A percentile compares a stretch with the other conserved stretches of the same genome.
Evolutionary conservation across 2,797 vertebrate genomes (phyloP).

Genomic region (Ctenochaetus hawaiiensis): DNA sequence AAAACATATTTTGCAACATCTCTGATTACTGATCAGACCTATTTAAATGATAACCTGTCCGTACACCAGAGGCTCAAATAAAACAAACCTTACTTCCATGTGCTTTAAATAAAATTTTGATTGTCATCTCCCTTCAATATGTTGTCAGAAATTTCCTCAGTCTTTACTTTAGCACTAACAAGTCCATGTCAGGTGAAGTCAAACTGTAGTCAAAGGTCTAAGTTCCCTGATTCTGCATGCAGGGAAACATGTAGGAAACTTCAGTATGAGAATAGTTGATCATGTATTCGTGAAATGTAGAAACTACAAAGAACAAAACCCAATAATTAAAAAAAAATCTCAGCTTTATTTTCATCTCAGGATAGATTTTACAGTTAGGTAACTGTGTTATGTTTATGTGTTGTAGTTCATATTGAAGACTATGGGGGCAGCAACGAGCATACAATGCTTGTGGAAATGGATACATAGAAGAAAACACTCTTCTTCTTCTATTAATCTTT

Average conservation of each 20-base stretch:
- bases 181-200: too few species aligned
- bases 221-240: too few species aligned
- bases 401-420: slow-evolving; percentile 9
- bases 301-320: neutral
- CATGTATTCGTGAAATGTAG: neutral
- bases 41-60: too few species aligned
- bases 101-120: neutral
- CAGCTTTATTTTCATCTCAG: neutral
- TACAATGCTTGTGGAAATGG: accelerated
- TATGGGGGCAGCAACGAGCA: slow-evolving; percentile 14
- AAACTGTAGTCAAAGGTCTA: too few species aligned
- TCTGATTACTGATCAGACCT: too few species aligned
- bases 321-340: neutral
- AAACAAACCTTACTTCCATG: too few species aligned
- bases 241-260: too few species aligned
- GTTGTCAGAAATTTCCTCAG: neutral
- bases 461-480: slow-evolving; percentile 15
- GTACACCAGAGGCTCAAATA: too few species aligned
- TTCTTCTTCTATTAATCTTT: neutral
- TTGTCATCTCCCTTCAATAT: neutral
- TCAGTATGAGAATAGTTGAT: too few species aligned
- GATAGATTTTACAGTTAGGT: neutral
- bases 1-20: too few species aligned
- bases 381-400: neutral
- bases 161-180: too few species aligned